Evolutionary conservation across 1,140 invertebrate species (phyloP), one percentile per base, ranked within the genome.

Genomic region (Drosophila erecta): DNA sequence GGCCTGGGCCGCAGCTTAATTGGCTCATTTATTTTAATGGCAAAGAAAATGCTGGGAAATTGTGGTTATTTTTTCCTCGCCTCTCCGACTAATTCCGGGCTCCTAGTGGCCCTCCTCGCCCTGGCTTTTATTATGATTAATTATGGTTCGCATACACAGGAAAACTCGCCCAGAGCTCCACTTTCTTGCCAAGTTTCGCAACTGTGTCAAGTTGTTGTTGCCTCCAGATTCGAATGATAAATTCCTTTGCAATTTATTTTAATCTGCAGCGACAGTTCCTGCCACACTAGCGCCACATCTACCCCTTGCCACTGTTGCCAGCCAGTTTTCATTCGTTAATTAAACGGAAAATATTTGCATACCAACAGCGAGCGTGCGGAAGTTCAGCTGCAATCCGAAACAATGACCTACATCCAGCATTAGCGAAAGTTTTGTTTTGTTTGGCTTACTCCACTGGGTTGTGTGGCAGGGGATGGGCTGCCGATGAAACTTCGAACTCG

Each of bases 1-100:
- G 41, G 49, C 40, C 22, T 47, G 37, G 76, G 71, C 66, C 61
- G 75, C 47, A 56, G 66, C 79, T 89, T 87, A 87, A 87, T 87
- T 87, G 83, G 83, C 83, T 87, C 83, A 87, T 87, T 87, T 87
- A 87, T 89, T 87, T 84, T 89, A 80, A 89, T 89, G 84, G 83
- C 79, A 76, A 83, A 83, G 83, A 83, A 83, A 87, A 86, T 83
- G 75, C 62, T 87, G 59, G 79, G 70, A 81, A 89, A 87, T 79
- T 84, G 79, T 70, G 71, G 65, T 54, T 69, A 56, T 77, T 64
- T 54, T 79, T 69, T 79, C 67, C 60, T 65, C 53, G 44, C 55
- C 56, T 22, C 22, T 44, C 17, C 11, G 14, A 53, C 43, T 77
- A 70, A 51, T 57, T 55, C 27, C 30, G 8, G n/a, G 47, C 43